A percentile compares a stretch with the other conserved stretches of the same genome.
phyloP scores from a whole-genome alignment of 2,888 invertebrate genomes.

The Ophion ventricosus region DNA sequence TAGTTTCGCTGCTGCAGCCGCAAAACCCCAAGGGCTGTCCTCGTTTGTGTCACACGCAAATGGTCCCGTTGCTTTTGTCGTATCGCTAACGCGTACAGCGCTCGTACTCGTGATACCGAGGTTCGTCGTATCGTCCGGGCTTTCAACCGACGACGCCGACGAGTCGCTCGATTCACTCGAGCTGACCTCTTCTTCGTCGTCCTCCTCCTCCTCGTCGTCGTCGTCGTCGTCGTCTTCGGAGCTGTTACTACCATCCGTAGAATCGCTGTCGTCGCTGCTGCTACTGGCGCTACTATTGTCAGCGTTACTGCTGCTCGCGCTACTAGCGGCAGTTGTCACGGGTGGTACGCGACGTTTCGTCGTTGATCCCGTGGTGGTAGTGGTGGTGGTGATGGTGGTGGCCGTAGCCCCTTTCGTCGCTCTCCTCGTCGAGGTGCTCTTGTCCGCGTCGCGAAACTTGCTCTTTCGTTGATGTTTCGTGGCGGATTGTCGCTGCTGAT shows the following conservation, averaged over 20 bases:
- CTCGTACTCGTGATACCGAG: slow-evolving; percentile 76
- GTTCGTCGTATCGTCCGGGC: slow-evolving; percentile 65
- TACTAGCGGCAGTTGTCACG: slow-evolving; percentile 33
- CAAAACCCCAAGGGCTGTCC: slow-evolving; percentile 86
- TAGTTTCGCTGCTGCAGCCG: slow-evolving; percentile 85
- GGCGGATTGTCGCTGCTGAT: slow-evolving; percentile 63
- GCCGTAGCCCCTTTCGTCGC: not conserved
- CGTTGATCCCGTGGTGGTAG: not conserved
- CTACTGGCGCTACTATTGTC: slow-evolving; percentile 51
- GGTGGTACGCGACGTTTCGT: slow-evolving; percentile 41
- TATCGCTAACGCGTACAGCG: slow-evolving; percentile 65
- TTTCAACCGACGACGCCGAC: slow-evolving; percentile 71
- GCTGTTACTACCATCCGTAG: slow-evolving; percentile 70
- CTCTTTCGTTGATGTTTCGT: slow-evolving; percentile 44
- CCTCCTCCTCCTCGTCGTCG: slow-evolving; percentile 72
- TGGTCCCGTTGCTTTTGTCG: slow-evolving; percentile 78
- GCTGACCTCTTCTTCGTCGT: slow-evolving; percentile 63
- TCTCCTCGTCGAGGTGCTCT: slow-evolving; percentile 31
- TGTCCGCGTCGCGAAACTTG: slow-evolving; percentile 52
- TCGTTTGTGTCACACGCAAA: slow-evolving; percentile 81
- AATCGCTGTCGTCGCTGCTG: slow-evolving; percentile 73
- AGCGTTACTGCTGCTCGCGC: slow-evolving; percentile 53
- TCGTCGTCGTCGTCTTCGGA: slow-evolving; percentile 79
- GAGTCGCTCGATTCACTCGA: slow-evolving; percentile 74
- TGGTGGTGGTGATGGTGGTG: not conserved